Evolutionary conservation across 1,140 invertebrate genomes (phyloP), one percentile per base, ranked within the genome.

Genomic region (Drosophila albomicans): DNA sequence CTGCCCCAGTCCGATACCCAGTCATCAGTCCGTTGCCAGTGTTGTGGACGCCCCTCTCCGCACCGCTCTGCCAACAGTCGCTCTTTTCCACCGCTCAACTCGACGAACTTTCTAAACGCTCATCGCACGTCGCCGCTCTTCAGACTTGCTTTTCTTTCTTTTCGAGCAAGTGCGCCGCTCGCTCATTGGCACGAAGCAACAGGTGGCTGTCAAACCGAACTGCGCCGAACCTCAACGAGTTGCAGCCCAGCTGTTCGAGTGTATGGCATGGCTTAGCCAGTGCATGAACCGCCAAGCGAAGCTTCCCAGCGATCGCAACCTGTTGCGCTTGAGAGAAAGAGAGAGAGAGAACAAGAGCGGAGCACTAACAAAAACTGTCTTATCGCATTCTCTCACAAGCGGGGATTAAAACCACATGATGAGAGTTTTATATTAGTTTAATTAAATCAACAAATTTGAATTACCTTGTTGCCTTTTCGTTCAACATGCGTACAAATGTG

Each of bases 101-200:
- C 38, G 28, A 62, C 76, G 66, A 79, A 79, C 82, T 86, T 81
- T 82, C 79, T 75, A 79, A 81, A 68, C 71, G 52, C 54, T 74
- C 46, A 64, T 66, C 66, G 49, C 59, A 72, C 46, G 59, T 49
- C 57, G 46, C 13, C 48, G 66, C 68, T 70, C 69, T 54, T 68
- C 30, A 16, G 38, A 35, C 54, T 73, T 41, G 49, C 41, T 56
- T 56, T 59, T 68, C 57, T 56, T 59, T 68, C 57, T 35, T 48
- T 62, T 54, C 35, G 15, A 54, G 56, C 64, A 67, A 73, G 70
- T 61, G 56, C 52, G 32, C 8, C 38, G 6, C 16, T 6, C 32
- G 35, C 28, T 54, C 28, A 28, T 3, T 30, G 11, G 1, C 10
- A 13, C 25, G 20, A 30, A n/a, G 4, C 35, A 69, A 63, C 67